Conservation (phyloP, 2,113 vertebrate genomes). For the Elephas maximus region DNA sequence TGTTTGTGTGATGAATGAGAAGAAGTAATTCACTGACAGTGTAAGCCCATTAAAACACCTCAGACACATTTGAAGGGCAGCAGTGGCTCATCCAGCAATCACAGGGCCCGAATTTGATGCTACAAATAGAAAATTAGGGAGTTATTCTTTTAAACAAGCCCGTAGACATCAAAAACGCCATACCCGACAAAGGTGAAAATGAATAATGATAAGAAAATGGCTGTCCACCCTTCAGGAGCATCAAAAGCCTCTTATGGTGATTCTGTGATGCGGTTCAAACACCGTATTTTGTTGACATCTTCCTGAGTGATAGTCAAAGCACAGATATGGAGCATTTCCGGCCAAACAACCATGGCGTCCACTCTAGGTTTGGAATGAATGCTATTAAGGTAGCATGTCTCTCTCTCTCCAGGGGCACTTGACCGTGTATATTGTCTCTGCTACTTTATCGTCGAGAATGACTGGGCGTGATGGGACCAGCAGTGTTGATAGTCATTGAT, state of each 20-base stretch:
- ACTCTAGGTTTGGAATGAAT: constrained; percentile 70
- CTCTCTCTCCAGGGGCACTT: constrained; percentile 50
- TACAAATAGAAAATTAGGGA: neutral
- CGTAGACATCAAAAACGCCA: neutral
- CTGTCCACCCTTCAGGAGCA: neutral
- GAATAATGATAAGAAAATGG: constrained; percentile 28
- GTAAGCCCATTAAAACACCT: neutral
- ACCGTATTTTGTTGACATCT: constrained; percentile 60
- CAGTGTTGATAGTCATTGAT: constrained; percentile 69
- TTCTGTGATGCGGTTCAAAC: neutral
- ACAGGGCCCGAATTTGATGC: neutral
- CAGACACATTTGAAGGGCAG: neutral
- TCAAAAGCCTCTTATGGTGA: neutral
- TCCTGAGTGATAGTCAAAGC: constrained; percentile 26
- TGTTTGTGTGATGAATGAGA: neutral
- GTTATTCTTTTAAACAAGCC: constrained; percentile 41
- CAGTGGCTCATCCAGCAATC: neutral
- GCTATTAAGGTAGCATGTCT: constrained; percentile 53
- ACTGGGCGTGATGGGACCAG: neutral
- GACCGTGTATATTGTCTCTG: constrained; percentile 16
- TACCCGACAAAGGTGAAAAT: neutral
- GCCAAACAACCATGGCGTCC: constrained; percentile 15
- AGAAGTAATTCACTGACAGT: neutral
- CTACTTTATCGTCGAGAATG: neutral
- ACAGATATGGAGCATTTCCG: constrained; percentile 63